Evolutionary conservation across 2,113 vertebrate genomes (phyloP), one percentile per base, ranked within the genome.

Genomic region (Neotoma lepida): DNA sequence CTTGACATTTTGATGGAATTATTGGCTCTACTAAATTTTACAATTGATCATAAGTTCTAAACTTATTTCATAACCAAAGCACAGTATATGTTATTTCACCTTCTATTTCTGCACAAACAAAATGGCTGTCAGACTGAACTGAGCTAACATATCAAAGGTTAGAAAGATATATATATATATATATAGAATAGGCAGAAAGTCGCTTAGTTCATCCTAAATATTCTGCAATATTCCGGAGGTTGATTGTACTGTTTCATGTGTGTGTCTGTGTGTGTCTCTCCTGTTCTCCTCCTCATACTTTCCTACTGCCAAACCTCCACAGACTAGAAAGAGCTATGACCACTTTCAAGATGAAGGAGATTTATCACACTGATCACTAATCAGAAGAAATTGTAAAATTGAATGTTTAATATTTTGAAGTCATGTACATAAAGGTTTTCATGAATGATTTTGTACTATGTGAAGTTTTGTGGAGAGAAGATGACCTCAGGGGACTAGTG

Each of bases 351-450:
- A 96, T 89, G 39, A 94, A 85, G 51, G 77, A 85, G 41, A 88
- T 94, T 66, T 64, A 89, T 89, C 30, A 85, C 13, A 93, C 49
- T 89, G 82, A 95, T 96, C 63, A 90, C 73, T 95, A 85, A 94
- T 56, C 73, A 91, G 70, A 92, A 93, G 41, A 97, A 96, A 94
- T 63, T 96, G n/a, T 89, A 93, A 97, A 95, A 90, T 87, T 51
- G 39, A 93, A 89, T 78, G 84, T 93, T 94, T 77, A 95, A 89
- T 96, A 86, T 96, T 97, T 97, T 93, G 94, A 97, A 95, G 30
- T 84, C 85, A 94, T 93, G 94, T 94, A 63, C 30, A 95, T 95
- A 93, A 93, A 41, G 61, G 35, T 91, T 88, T 4, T 1, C 54
- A 61, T 96, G 91, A 95, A 41, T 28, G 58, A 94, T 91, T 95